A percentile compares a stretch with the other conserved stretches of the same genome.
Evolutionary conservation across 1,140 invertebrate species (phyloP).

Genomic region (Pararge aegeria): DNA sequence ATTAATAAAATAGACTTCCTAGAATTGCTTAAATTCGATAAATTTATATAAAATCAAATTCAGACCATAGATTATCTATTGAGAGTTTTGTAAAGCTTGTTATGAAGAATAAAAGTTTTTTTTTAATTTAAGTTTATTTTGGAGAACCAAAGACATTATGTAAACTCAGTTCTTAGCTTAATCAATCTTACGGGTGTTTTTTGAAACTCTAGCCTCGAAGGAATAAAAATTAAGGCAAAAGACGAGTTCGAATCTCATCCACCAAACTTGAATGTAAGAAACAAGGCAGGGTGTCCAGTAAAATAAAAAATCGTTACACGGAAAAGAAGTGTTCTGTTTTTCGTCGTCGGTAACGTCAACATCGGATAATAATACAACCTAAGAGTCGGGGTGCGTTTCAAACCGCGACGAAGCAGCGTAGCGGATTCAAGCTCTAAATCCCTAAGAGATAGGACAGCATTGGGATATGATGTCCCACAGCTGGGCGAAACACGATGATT

Average conservation of each 20-base stretch:
- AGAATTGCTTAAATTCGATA: neutral
- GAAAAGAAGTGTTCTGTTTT: too few species aligned
- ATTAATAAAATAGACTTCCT: neutral
- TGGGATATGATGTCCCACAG: too few species aligned
- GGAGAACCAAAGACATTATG: constrained; percentile 1
- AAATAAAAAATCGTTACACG: too few species aligned
- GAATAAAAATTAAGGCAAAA: neutral
- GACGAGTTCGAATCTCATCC: neutral
- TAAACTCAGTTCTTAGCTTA: neutral
- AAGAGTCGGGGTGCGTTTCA: too few species aligned
- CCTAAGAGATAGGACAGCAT: too few species aligned
- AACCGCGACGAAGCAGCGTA: too few species aligned
- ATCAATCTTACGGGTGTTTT: constrained; percentile 25
- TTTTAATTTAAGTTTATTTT: neutral
- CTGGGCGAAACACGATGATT: too few species aligned
- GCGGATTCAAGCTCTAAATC: too few species aligned
- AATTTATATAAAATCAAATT: constrained; percentile 16
- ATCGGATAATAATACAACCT: too few species aligned
- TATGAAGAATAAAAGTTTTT: neutral
- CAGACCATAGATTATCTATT: neutral
- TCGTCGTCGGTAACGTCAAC: too few species aligned
- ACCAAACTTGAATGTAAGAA: too few species aligned
- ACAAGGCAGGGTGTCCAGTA: too few species aligned
- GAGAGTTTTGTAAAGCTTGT: neutral
- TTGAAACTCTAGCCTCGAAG: neutral